Percentiles rank a stretch among this genome's conserved stretches.
These are phyloP conservation scores for Micromesistius poutassou DNA, from an alignment of 2,797 vertebrate genomes.

Conservation along the genomic window DNA sequence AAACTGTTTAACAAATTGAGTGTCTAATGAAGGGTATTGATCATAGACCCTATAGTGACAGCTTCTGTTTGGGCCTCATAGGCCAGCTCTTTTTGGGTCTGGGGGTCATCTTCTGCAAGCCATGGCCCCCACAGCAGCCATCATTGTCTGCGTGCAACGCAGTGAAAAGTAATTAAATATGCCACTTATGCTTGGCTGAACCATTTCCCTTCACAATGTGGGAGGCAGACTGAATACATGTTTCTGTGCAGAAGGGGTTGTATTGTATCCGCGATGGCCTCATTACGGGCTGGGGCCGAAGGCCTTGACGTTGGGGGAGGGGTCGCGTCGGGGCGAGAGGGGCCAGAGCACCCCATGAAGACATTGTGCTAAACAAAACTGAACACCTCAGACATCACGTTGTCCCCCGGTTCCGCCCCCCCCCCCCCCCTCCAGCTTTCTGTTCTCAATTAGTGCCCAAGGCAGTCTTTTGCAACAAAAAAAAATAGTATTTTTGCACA, in stretches of 20 bases:
- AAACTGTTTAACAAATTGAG: background rate
- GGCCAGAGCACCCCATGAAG: constrained; percentile 59
- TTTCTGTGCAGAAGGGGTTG: constrained; percentile 80
- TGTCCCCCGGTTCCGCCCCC: constrained; percentile 46
- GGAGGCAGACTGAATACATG: constrained; percentile 77
- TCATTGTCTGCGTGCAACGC: constrained; percentile 84
- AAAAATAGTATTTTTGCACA: constrained; percentile 39
- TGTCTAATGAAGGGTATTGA: constrained; percentile 2
- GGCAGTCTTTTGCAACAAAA: constrained; percentile 42
- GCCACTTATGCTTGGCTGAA: constrained; percentile 88
- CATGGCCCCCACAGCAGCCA: constrained; percentile 77
- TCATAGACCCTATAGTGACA: background rate
- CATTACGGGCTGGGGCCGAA: constrained; percentile 72
- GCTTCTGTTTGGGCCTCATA: constrained; percentile 25
- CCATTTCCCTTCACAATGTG: constrained; percentile 87
- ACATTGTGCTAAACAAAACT: constrained; percentile 73
- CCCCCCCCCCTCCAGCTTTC: background rate
- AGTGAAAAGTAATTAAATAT: constrained; percentile 90
- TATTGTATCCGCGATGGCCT: constrained; percentile 85
- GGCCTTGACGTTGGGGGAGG: constrained; percentile 66
- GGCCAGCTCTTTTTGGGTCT: constrained; percentile 48
- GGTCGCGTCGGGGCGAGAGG: constrained; percentile 25
- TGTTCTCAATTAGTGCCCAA: constrained; percentile 56
- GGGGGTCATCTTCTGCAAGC: constrained; percentile 66
- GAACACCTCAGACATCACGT: constrained; percentile 68